These are phyloP conservation scores for Andrena bicolor DNA, from an alignment of 2,888 invertebrate species.

Conservation along the genomic window DNA sequence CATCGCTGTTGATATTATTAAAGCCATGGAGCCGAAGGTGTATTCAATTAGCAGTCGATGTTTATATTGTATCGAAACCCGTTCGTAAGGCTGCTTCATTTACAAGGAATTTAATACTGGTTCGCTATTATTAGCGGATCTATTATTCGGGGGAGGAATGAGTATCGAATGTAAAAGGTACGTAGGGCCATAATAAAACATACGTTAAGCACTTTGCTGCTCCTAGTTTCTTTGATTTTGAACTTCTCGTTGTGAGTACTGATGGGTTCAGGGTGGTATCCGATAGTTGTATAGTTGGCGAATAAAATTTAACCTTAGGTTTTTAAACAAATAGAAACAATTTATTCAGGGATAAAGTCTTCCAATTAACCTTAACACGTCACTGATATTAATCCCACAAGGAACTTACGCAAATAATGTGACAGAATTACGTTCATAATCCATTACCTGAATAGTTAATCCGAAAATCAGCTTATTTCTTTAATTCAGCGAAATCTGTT, in stretches of 20 bases:
- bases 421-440: too few relatives aligned
- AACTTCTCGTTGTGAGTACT: background rate
- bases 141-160: constrained; percentile 45
- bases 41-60: constrained; percentile 64
- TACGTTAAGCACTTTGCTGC: background rate
- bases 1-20: constrained; percentile 63
- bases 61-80: constrained; percentile 24
- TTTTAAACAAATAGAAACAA: too few relatives aligned
- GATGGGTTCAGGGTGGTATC: too few relatives aligned
- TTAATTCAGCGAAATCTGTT: too few relatives aligned
- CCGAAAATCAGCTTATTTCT: too few relatives aligned
- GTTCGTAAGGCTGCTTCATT: constrained; percentile 47
- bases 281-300: too few relatives aligned
- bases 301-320: too few relatives aligned
- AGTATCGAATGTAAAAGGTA: constrained; percentile 46
- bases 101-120: constrained; percentile 54
- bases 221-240: background rate
- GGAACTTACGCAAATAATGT: too few relatives aligned
- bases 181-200: background rate
- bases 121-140: constrained; percentile 45
- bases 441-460: too few relatives aligned
- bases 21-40: constrained; percentile 53
- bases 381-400: too few relatives aligned
- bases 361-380: too few relatives aligned
- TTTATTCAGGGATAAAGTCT: too few relatives aligned